Conservation (phyloP, 1,140 invertebrate species). For the Drosophila ironensis region DNA sequence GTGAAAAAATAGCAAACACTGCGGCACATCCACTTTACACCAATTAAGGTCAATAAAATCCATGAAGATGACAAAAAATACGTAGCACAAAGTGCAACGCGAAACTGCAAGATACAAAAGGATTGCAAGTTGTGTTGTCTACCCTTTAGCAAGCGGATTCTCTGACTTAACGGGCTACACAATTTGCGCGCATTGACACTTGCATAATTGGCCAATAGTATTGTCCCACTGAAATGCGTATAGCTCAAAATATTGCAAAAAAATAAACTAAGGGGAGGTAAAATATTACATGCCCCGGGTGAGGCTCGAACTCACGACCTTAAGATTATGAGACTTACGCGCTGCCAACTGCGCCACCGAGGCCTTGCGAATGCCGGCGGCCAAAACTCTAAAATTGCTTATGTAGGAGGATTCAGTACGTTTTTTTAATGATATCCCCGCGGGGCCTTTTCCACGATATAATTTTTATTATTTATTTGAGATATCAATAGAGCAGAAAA, state of each 20-base stretch:
- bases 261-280: too few relatives aligned
- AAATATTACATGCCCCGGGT: slow-evolving; percentile 91
- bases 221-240: background rate
- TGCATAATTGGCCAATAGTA: slow-evolving; percentile 2
- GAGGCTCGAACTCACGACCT: slow-evolving; percentile 98
- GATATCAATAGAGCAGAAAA: too few relatives aligned
- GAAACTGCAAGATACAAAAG: background rate
- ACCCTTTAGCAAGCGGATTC: too few relatives aligned
- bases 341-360: slow-evolving; percentile 96
- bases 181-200: slow-evolving; percentile 1
- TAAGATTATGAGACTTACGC: slow-evolving; percentile 98
- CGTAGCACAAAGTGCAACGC: too few relatives aligned
- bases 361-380: slow-evolving; percentile 81
- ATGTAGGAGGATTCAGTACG: too few relatives aligned
- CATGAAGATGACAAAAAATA: slow-evolving; percentile 31
- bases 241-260: slow-evolving; percentile 18
- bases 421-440: too few relatives aligned
- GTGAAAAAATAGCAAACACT: background rate
- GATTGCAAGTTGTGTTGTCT: slow-evolving; percentile 8
- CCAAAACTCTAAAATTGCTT: background rate
- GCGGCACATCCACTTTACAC: slow-evolving; percentile 52
- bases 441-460: too few relatives aligned
- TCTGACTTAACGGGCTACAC: slow-evolving; percentile 3
- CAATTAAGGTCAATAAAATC: slow-evolving; percentile 66
- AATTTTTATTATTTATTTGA: too few relatives aligned